These are phyloP conservation scores for Pocillopora verrucosa DNA, from an alignment of 64 coral and sea anemone species.

Conservation along the genomic window DNA sequence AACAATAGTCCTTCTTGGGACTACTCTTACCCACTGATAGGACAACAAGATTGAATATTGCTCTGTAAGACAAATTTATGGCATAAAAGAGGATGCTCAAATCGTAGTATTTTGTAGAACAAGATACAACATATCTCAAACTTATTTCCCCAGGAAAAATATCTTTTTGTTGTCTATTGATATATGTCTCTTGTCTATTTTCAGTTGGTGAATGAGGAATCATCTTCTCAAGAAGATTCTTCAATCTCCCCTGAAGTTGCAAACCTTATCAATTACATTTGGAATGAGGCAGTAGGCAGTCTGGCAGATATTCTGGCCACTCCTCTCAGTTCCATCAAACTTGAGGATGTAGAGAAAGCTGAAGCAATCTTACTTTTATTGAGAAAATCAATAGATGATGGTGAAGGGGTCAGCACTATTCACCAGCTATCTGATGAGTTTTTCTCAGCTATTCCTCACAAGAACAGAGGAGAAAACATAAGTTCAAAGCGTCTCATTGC, in stretches of 20 bases:
- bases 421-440: constrained; percentile 77
- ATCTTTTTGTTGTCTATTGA: not conserved
- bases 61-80: too few relatives aligned
- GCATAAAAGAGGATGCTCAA: too few relatives aligned
- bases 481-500: constrained; percentile 70
- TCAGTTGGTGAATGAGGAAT: not conserved
- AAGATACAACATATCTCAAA: too few relatives aligned
- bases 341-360: constrained; percentile 86
- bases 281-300: constrained; percentile 85
- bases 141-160: not conserved
- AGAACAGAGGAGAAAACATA: not conserved
- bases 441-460: constrained; percentile 82
- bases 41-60: too few relatives aligned
- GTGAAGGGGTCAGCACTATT: constrained; percentile 1
- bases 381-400: constrained; percentile 48
- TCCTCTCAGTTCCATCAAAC: constrained; percentile 74
- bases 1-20: too few relatives aligned
- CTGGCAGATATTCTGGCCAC: constrained; percentile 55
- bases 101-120: too few relatives aligned
- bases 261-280: constrained; percentile 80
- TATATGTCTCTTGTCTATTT: not conserved
- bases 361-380: constrained; percentile 82
- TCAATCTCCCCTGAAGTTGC: constrained; percentile 27
- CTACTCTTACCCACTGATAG: too few relatives aligned
- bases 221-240: constrained; percentile 9